Evolutionary conservation across 2,113 vertebrate species (phyloP).

Genomic region (Craseonycteris thonglongyai): DNA sequence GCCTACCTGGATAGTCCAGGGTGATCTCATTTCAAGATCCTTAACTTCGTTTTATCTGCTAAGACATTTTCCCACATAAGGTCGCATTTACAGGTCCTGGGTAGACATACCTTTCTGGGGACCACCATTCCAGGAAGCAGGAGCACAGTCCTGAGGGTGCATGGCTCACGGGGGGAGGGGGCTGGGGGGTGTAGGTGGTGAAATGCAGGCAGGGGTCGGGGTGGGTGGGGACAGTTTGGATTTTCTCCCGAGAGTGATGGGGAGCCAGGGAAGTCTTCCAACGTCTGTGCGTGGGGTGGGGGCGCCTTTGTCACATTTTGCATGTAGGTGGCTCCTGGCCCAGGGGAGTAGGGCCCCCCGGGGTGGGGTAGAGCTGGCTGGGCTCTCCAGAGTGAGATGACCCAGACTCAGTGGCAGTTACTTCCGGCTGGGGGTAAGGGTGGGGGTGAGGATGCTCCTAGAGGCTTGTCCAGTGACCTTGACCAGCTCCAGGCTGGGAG

Average conservation of each 20-base stretch:
- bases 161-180: fast-evolving
- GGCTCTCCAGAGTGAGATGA: background rate
- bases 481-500: background rate
- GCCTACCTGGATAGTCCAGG: background rate
- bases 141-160: background rate
- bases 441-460: background rate
- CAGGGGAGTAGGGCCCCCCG: fast-evolving
- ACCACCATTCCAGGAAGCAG: background rate
- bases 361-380: background rate
- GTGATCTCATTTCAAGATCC: background rate
- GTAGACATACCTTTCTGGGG: background rate
- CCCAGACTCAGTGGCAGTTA: background rate
- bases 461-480: background rate
- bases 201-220: background rate
- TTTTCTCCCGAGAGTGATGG: no score
- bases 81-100: background rate
- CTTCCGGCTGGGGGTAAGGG: background rate
- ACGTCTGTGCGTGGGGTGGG: background rate
- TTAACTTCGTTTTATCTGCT: background rate
- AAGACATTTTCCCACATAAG: background rate
- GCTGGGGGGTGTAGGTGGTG: background rate
- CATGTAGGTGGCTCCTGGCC: background rate
- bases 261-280: background rate
- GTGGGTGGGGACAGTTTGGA: no score
- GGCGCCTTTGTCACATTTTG: background rate